Conservation (phyloP, 2,888 invertebrate species). For the Neocrepidodera transversa region DNA sequence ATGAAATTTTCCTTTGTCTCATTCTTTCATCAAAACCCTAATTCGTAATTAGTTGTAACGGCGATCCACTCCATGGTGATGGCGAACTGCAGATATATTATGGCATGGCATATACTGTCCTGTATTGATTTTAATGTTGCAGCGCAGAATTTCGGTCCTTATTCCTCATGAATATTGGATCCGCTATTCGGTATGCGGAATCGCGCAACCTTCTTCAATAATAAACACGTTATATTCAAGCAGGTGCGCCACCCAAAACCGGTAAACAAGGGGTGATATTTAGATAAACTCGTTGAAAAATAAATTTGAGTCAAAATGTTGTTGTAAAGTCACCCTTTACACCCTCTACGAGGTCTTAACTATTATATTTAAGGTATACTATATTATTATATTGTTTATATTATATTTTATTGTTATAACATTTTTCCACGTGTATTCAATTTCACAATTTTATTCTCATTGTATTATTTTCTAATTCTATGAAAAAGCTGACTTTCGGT, state of each 20-base stretch:
- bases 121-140: conserved; percentile 61
- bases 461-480: too few relatives aligned
- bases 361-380: too few relatives aligned
- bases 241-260: conserved; percentile 11
- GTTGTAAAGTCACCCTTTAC: too few relatives aligned
- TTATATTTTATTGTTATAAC: too few relatives aligned
- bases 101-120: conserved; percentile 58
- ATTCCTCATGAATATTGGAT: conserved; percentile 51
- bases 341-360: too few relatives aligned
- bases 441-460: too few relatives aligned
- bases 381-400: too few relatives aligned
- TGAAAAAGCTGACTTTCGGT: too few relatives aligned
- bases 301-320: too few relatives aligned
- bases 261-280: background rate
- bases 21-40: conserved; percentile 5
- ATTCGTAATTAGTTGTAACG: conserved; percentile 12
- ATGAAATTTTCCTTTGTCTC: too few relatives aligned
- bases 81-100: conserved; percentile 60
- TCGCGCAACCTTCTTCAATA: conserved; percentile 57
- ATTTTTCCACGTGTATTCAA: too few relatives aligned
- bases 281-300: too few relatives aligned
- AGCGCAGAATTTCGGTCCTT: conserved; percentile 56
- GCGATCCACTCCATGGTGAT: conserved; percentile 31
- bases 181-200: conserved; percentile 53
- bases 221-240: conserved; percentile 52